Conservation (phyloP, 2,888 invertebrate genomes). For the Ormyrus nitidulus region DNA sequence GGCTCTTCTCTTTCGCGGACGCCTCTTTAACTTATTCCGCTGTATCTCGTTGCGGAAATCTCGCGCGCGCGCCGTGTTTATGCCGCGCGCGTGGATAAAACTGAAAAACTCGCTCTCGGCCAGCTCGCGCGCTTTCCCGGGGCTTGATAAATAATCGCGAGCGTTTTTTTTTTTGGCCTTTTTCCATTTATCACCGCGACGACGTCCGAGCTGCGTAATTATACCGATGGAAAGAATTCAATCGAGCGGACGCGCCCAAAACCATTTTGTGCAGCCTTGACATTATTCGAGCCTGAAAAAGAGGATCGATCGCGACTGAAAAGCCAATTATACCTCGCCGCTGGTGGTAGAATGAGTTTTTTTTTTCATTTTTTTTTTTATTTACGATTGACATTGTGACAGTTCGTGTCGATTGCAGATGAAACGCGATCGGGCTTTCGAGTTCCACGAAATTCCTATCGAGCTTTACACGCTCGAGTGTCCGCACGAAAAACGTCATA, state of each 20-base stretch:
- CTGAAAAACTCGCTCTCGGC: background rate
- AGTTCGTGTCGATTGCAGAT: constrained; percentile 7
- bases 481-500: background rate
- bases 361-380: background rate
- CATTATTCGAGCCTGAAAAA: background rate
- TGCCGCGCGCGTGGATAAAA: background rate
- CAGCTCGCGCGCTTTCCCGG: constrained; percentile 4
- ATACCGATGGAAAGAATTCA: background rate
- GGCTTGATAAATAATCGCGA: constrained; percentile 15
- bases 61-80: constrained; percentile 34
- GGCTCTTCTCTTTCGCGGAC: background rate
- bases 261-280: constrained; percentile 24
- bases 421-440: background rate
- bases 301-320: constrained; percentile 4
- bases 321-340: background rate
- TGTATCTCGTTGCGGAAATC: constrained; percentile 42
- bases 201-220: background rate
- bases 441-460: constrained; percentile 16
- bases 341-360: background rate
- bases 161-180: no score
- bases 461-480: background rate
- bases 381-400: constrained; percentile 15
- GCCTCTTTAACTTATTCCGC: constrained; percentile 32
- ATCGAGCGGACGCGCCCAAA: background rate
- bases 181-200: background rate